Base-by-base conservation (phyloP, 1,140 invertebrate genomes). In the Listronotus oregonensis region DNA sequence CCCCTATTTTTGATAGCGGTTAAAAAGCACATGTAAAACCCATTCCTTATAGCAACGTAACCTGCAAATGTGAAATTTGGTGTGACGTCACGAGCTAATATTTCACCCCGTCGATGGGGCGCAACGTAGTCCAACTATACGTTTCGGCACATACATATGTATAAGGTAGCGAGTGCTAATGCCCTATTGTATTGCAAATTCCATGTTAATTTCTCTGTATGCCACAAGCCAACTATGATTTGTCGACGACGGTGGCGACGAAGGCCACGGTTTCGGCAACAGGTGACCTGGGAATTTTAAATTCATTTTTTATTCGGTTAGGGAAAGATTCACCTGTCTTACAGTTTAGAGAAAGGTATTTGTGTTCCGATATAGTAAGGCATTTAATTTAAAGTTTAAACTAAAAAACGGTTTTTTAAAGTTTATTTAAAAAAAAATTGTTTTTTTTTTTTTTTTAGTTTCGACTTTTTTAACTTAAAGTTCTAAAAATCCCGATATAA, bases 171-270 rank as follows among this genome's bases (percentile, higher is more conserved):
- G 61, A 75, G 71, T 71, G 72, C 71, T 75, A 75, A 77, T 73
- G 71, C 72, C 73, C 75, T 60, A 77, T 77, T 77, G 75, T 77
- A 71, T 72, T 77, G 75, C 75, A 77, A 75, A 77, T 77, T 77
- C 70, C 73, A 75, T 77, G 75, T 77, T 75, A 74, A 77, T 75
- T 75, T 74, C 66, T 47, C 62, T 62, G 60, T 40, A 42, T 67
- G 64, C 59, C 62, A 68, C 70, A 67, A 68, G 66, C 68, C 62
- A 63, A 70, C 64, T 80, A 71, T 71, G 73, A 72, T 71, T 71
- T 71, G 71, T 65, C 60, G 56, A 62, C 17, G 46, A 43, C 18
- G 43, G 14, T 27, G n/a, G 43, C 18, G 50, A 59, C 12, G 27
- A 18, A n/a, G 46, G 15, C 32, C 6, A 49, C 34, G 44, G 34